These are phyloP conservation scores for Drosophila macrospina DNA, from an alignment of 2,888 invertebrate genomes.

Conservation along the genomic window DNA sequence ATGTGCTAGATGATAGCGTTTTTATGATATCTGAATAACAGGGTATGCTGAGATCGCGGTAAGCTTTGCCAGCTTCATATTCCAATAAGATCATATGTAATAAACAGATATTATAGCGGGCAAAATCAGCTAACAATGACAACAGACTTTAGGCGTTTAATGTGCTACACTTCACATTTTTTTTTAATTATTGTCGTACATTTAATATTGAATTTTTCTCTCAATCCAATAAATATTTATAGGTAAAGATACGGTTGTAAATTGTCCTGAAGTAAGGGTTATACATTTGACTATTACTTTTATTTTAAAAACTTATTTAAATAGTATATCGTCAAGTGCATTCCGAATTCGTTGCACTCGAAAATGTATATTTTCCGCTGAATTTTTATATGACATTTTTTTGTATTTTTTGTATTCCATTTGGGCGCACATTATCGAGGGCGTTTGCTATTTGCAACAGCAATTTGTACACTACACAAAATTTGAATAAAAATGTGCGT, in stretches of 20 bases:
- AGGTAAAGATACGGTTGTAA: too few species aligned
- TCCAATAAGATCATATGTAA: neutral
- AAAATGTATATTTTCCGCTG: constrained; percentile 15
- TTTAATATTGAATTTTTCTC: too few species aligned
- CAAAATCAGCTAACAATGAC: too few species aligned
- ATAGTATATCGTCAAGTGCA: constrained; percentile 12
- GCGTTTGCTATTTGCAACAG: constrained; percentile 58
- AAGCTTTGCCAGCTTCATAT: neutral
- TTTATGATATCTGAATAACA: constrained; percentile 24
- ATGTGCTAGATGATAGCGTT: constrained; percentile 63
- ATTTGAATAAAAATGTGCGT: constrained; percentile 77
- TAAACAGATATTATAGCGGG: neutral
- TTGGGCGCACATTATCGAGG: constrained; percentile 4
- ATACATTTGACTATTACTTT: too few species aligned
- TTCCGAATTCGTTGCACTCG: constrained; percentile 25
- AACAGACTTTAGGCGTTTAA: too few species aligned
- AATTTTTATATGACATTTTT: constrained; percentile 55
- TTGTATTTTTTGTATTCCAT: constrained; percentile 12
- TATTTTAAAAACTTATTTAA: too few species aligned
- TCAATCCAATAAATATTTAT: too few species aligned
- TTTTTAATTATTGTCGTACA: too few species aligned
- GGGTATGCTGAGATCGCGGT: constrained; percentile 10
- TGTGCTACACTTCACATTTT: too few species aligned
- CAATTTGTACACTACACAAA: constrained; percentile 54
- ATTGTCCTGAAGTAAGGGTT: too few species aligned